Evolutionary conservation across 2,797 vertebrate genomes (phyloP).

Genomic region (Heliangelus exortis): DNA sequence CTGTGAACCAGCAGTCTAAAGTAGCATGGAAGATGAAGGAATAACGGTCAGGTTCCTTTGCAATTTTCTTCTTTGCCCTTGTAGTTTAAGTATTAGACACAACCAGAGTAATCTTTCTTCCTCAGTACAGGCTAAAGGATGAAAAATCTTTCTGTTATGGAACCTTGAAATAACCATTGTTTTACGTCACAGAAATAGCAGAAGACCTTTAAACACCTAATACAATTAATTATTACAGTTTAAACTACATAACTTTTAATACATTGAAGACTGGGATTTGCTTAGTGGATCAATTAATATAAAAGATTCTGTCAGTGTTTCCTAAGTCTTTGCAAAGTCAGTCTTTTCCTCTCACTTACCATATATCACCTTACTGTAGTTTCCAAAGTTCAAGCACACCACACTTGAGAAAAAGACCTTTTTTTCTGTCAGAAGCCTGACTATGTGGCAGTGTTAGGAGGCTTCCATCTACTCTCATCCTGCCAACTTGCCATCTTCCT

Average conservation of each 20-base stretch:
- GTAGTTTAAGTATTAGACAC: neutral
- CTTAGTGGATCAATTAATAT: neutral
- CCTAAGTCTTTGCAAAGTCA: neutral
- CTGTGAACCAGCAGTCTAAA: neutral
- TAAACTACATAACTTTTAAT: neutral
- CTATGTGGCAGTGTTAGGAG: neutral
- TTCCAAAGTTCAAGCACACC: neutral
- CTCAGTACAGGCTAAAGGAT: neutral
- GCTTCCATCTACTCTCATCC: fast-evolving
- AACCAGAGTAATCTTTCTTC: neutral
- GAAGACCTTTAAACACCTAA: neutral
- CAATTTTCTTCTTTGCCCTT: neutral
- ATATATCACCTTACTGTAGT: neutral
- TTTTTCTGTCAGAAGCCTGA: neutral
- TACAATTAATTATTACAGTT: neutral
- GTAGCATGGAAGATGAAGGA: neutral
- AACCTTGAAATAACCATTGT: neutral
- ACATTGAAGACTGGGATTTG: neutral
- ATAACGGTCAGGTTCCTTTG: neutral
- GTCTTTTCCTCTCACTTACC: neutral
- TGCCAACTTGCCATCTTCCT: neutral
- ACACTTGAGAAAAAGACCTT: neutral
- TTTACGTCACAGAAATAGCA: neutral
- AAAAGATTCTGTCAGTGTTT: neutral
- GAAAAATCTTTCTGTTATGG: neutral